Evolutionary conservation across 1,140 invertebrate species (phyloP).

Genomic region (Lerema accius): DNA sequence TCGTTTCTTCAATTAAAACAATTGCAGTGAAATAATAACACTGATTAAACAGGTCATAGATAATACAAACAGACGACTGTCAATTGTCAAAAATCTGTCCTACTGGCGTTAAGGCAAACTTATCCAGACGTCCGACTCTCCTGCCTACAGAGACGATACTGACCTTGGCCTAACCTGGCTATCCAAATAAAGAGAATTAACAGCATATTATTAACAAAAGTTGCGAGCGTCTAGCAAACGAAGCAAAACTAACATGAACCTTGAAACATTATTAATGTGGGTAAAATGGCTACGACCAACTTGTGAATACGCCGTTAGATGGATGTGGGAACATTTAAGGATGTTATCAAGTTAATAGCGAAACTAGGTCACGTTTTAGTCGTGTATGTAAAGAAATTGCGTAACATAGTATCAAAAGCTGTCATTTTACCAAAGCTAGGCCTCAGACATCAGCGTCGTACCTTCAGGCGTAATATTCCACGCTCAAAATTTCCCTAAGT

Average conservation of each 20-base stretch:
- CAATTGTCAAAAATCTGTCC: no score
- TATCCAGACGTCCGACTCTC: no score
- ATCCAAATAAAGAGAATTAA: no score
- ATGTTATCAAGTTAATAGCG: background rate
- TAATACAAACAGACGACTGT: no score
- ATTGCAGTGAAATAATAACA: no score
- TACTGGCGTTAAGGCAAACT: no score
- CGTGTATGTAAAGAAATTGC: background rate
- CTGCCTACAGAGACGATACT: no score
- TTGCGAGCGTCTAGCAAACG: background rate
- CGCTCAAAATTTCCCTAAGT: slow-evolving; percentile 1
- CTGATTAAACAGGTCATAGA: no score
- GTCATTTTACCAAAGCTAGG: slow-evolving; percentile 1
- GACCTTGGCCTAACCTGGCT: no score
- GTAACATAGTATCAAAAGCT: slow-evolving; percentile 6
- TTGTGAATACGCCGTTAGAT: background rate
- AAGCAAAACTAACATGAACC: background rate
- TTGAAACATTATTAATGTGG: background rate
- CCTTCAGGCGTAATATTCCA: background rate
- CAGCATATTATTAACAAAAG: no score
- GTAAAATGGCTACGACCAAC: background rate
- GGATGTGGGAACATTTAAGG: slow-evolving; percentile 1
- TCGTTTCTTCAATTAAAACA: no score
- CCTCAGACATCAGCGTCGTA: background rate
- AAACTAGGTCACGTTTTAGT: slow-evolving; percentile 4